phyloP scores from a whole-genome alignment of 1,140 invertebrate genomes.

The Pogonus chalceus region DNA sequence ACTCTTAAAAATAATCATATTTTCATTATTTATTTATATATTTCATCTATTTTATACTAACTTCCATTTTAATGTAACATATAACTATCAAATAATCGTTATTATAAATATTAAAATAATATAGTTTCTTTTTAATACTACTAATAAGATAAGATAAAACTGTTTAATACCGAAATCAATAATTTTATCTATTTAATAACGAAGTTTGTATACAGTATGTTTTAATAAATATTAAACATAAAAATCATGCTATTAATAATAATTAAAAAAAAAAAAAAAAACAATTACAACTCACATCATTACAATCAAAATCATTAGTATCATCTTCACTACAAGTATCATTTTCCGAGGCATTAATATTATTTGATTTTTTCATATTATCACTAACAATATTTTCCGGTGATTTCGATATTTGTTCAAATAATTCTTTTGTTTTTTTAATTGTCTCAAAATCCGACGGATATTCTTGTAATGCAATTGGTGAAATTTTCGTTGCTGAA shows the following conservation, averaged over 20 bases:
- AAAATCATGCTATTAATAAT: background rate
- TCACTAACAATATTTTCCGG: background rate
- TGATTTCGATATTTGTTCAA: background rate
- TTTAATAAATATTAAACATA: no score
- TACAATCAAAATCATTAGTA: background rate
- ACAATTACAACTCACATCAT: background rate
- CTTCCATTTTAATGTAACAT: slow-evolving; percentile 13
- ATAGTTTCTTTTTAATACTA: slow-evolving; percentile 10
- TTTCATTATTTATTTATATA: slow-evolving; percentile 15
- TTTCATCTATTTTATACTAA: no score
- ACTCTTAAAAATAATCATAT: slow-evolving; percentile 24
- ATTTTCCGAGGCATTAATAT: background rate
- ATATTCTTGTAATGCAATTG: no score
- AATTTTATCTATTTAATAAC: no score
- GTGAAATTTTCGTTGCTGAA: background rate
- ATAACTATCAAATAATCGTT: slow-evolving; percentile 9
- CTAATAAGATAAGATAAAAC: no score
- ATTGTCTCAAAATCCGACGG: background rate
- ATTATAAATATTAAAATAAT: background rate
- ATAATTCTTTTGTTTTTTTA: background rate
- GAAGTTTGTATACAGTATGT: no score
- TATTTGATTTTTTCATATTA: background rate
- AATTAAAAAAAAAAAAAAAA: slow-evolving; percentile 1
- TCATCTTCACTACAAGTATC: background rate
- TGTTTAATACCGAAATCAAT: no score